A percentile compares a stretch with the other conserved stretches of the same genome.
phyloP scores from a whole-genome alignment of 2,113 vertebrate genomes.

The Rhea americana region DNA sequence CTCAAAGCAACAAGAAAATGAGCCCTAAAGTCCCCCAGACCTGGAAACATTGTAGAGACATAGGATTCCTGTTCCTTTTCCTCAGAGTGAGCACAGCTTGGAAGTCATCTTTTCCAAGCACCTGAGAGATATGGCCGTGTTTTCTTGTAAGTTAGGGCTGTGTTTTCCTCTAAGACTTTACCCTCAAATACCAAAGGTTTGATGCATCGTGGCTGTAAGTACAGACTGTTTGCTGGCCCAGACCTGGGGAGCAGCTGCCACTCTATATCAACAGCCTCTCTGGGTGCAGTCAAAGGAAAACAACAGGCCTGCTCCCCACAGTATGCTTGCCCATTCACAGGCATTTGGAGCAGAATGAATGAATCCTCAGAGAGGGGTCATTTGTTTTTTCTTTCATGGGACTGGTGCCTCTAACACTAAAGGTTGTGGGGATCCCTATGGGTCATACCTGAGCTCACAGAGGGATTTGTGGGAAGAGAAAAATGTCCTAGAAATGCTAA shows the following conservation, averaged over 20 bases:
- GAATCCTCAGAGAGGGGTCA: constrained; percentile 22
- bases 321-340: background rate
- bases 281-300: background rate
- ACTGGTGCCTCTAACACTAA: background rate
- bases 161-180: background rate
- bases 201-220: background rate
- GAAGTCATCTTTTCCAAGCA: background rate
- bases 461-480: constrained; percentile 33
- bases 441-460: constrained; percentile 5
- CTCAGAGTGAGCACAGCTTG: background rate
- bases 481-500: background rate
- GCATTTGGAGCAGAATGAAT: constrained; percentile 9
- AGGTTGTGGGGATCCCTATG: background rate
- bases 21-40: background rate
- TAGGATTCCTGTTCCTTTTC: background rate
- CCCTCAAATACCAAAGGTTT: background rate
- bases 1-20: background rate
- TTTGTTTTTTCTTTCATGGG: background rate
- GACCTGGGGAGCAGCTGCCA: background rate
- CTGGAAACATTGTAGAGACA: background rate
- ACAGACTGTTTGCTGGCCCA: constrained; percentile 18
- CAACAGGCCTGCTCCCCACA: background rate
- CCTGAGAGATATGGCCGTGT: background rate
- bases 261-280: constrained; percentile 9
- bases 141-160: background rate